Percentiles rank a stretch among this genome's conserved stretches.
Conservation (phyloP, 2,888 invertebrate genomes). For the Drosophila sordidapex region DNA sequence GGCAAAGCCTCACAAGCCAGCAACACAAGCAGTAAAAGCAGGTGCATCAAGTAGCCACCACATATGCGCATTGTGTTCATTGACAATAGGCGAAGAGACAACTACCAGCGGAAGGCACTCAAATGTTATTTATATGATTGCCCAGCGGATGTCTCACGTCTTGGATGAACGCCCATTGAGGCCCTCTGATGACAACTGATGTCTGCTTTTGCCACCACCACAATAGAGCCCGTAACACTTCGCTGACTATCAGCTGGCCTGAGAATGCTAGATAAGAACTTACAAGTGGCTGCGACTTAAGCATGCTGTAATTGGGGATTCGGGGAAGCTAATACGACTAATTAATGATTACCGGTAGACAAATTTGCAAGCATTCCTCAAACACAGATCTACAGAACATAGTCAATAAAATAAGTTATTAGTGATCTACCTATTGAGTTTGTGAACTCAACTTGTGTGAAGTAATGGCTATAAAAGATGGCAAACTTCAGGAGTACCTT, state of each 20-base stretch:
- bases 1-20: neutral
- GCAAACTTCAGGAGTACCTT: neutral
- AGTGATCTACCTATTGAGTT: too few relatives aligned
- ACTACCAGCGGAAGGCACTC: neutral
- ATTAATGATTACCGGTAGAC: neutral
- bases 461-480: neutral
- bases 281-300: constrained; percentile 1
- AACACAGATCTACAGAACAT: neutral
- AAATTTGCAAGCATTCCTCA: neutral
- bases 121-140: constrained; percentile 48
- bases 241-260: constrained; percentile 4
- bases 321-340: neutral
- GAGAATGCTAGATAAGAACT: constrained; percentile 19
- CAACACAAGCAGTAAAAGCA: constrained; percentile 3
- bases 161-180: constrained; percentile 71
- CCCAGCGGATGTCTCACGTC: constrained; percentile 63
- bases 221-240: neutral
- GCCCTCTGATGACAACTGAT: constrained; percentile 38
- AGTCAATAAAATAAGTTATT: neutral
- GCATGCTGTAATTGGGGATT: neutral
- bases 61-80: constrained; percentile 41
- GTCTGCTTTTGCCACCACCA: neutral
- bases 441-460: neutral
- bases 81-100: neutral
- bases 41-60: constrained; percentile 24